Base-by-base conservation (phyloP, 2,888 invertebrate genomes). In the Drosophila multiciliata region DNA sequence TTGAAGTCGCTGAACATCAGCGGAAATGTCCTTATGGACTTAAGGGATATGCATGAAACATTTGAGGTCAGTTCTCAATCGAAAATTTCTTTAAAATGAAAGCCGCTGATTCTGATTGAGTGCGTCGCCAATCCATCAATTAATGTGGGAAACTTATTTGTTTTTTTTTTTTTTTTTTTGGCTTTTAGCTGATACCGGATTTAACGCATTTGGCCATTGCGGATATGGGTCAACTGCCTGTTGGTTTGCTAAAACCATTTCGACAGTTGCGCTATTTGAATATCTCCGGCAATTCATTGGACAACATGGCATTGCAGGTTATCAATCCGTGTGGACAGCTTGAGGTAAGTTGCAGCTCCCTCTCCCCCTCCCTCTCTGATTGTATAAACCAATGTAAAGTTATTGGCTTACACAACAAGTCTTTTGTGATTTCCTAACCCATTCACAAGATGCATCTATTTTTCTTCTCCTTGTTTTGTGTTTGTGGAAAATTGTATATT, bases 251-350 rank as follows among this genome's bases (percentile, higher is more conserved):
- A 60, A 87, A 92, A 73, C 92, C 93, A 29, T 93, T 93, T 74
- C 87, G 90, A 55, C 94, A 95, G 79, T 92, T 97, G 71, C 94
- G 94, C 65, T 94, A 94, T 72, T 93, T 97, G 75, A 96, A 97
- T 93, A 93, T 97, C 83, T 96, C 96, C 38, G 95, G 95, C 89
- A 97, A 97, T 93, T 94, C 95, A 90, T 93, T 97, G 91, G 92
- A 92, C 84, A 92, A 92, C 67, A 91, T 92, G 88, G 91, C 92
- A 65, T 75, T 92, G 83, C 91, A 93, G 88, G 92, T 93, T 73
- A 92, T 93, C 80, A 91, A 93, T 90, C 91, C 93, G 26, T 92
- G 93, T 72, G 90, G 88, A 15, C 90, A 91, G 70, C 84, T 93
- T 26, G 92, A 93, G 92, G 93, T 93, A 90, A 90, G 91, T 85